A percentile compares a stretch with the other conserved stretches of the same genome.
phyloP scores from a whole-genome alignment of 2,888 invertebrate species.

The Celastrina argiolus region DNA sequence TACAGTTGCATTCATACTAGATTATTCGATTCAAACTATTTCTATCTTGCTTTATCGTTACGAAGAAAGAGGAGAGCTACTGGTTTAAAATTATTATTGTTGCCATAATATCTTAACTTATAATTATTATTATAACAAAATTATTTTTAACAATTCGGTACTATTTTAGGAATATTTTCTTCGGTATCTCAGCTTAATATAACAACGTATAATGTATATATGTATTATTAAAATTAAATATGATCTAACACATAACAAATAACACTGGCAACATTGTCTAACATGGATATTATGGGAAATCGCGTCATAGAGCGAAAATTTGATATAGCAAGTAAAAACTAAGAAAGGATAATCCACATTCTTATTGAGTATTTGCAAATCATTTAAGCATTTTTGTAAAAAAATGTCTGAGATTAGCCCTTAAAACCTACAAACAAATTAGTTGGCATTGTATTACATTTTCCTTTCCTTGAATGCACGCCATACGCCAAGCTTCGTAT shows the following conservation, averaged over 20 bases:
- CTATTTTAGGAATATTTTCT: background rate
- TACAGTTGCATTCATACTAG: background rate
- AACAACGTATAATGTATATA: background rate
- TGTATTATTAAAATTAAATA: background rate
- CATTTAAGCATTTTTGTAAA: constrained; percentile 21
- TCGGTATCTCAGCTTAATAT: background rate
- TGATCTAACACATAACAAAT: background rate
- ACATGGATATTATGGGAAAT: background rate
- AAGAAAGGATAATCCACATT: constrained; percentile 10
- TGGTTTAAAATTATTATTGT: constrained; percentile 1
- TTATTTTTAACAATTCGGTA: background rate
- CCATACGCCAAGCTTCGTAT: too few species aligned
- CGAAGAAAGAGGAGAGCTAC: background rate
- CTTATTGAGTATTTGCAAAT: constrained; percentile 14
- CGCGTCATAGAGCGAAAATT: constrained; percentile 11
- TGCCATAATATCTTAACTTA: constrained; percentile 2
- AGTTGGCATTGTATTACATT: background rate
- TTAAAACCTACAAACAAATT: background rate
- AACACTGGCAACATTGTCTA: background rate
- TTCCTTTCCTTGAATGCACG: background rate
- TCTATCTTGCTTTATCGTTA: constrained; percentile 11
- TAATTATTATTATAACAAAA: background rate
- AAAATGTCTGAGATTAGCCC: constrained; percentile 17
- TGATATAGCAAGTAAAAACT: constrained; percentile 15
- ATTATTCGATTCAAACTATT: constrained; percentile 5